Evolutionary conservation across 2,113 vertebrate species (phyloP).

Genomic region (Prochilodus magdalenae): DNA sequence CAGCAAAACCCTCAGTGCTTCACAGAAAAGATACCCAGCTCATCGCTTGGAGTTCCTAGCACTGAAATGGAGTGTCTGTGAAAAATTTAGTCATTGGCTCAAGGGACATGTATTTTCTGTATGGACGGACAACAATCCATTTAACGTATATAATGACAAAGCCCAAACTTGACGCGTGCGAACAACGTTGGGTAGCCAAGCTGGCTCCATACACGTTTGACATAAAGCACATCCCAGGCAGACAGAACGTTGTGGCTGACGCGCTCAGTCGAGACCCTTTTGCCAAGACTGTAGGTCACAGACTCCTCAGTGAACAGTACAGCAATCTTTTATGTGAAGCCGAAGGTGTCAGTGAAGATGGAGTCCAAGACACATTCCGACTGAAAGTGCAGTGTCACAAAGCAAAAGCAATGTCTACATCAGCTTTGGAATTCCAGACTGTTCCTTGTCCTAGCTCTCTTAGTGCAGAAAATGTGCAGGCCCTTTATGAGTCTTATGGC

Average conservation of each 20-base stretch:
- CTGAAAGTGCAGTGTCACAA: constrained; percentile 4
- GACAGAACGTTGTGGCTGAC: constrained; percentile 15
- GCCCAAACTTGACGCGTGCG: background rate
- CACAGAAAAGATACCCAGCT: too few relatives aligned
- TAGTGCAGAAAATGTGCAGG: background rate
- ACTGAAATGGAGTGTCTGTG: too few relatives aligned
- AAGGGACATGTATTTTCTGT: background rate
- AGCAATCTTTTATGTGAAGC: background rate
- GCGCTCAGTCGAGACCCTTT: background rate
- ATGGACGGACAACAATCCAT: constrained; percentile 11
- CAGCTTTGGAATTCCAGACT: too few relatives aligned
- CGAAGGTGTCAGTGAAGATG: background rate
- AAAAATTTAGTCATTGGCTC: too few relatives aligned
- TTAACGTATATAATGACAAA: constrained; percentile 8
- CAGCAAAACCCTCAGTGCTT: too few relatives aligned
- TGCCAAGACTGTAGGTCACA: background rate
- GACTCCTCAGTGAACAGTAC: background rate
- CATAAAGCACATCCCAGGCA: constrained; percentile 3
- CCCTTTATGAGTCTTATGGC: constrained; percentile 9
- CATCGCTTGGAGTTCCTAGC: too few relatives aligned
- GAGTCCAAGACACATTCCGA: background rate
- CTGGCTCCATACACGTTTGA: constrained; percentile 11
- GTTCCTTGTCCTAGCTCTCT: background rate
- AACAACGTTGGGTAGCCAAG: constrained; percentile 26
- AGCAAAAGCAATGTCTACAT: background rate